Evolutionary conservation across 2,888 invertebrate genomes (phyloP).

Genomic region (Lacanobia wlatinum): DNA sequence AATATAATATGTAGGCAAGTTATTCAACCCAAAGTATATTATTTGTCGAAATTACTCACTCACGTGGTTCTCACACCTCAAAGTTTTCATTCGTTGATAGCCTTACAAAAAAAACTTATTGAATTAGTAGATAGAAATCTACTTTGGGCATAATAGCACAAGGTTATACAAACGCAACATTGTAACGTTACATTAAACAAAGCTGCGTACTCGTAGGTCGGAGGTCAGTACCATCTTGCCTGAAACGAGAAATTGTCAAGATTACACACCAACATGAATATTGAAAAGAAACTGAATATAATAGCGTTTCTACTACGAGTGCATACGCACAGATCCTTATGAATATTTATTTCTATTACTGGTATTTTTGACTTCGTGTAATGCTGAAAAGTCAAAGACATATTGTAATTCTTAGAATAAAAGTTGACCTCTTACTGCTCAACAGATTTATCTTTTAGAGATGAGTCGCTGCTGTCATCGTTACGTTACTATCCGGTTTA

Average conservation of each 20-base stretch:
- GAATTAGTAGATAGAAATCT: not conserved
- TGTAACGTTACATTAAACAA: not conserved
- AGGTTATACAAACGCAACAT: not conserved
- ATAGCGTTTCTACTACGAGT: not conserved
- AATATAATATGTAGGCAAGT: conserved; percentile 2
- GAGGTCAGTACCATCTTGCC: not conserved
- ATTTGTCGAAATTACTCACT: not conserved
- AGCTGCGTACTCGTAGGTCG: not conserved
- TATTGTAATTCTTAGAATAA: not conserved
- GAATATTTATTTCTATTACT: not conserved
- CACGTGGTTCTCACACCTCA: not conserved
- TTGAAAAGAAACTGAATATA: not conserved
- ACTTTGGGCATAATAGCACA: too few relatives aligned
- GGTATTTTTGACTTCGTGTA: not conserved
- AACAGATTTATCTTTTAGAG: not conserved
- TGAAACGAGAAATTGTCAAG: conserved; percentile 18
- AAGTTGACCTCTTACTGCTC: not conserved
- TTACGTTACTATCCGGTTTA: not conserved
- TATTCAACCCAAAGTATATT: conserved; percentile 15
- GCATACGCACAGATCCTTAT: not conserved
- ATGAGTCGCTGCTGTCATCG: not conserved
- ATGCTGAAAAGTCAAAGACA: not conserved
- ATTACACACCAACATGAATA: conserved; percentile 8
- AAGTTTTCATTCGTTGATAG: conserved; percentile 4
- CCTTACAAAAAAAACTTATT: conserved; percentile 7